Evolutionary conservation across 2,888 invertebrate genomes (phyloP).

Genomic region (Acanthosepion pharaonis): DNA sequence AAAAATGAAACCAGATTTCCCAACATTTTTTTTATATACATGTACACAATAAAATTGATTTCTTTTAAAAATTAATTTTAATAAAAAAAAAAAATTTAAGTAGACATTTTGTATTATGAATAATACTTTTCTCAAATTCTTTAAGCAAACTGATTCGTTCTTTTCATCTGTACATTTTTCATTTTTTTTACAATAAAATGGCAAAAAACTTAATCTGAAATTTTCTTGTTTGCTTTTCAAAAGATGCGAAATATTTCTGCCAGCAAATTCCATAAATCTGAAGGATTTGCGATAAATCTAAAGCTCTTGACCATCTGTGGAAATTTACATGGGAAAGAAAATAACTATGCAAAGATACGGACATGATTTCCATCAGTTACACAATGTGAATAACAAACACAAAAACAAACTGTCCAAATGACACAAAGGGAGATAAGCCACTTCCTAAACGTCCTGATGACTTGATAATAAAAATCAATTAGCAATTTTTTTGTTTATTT

Average conservation of each 20-base stretch:
- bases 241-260: background rate
- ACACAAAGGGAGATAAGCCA: constrained; percentile 33
- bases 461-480: constrained; percentile 33
- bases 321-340: constrained; percentile 1
- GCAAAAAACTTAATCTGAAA: background rate
- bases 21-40: too few species aligned
- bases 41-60: too few species aligned
- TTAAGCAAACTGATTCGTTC: background rate
- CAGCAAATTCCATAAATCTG: background rate
- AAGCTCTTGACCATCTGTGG: constrained; percentile 6
- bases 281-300: background rate
- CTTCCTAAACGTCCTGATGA: background rate
- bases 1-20: too few species aligned
- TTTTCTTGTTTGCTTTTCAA: background rate
- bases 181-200: background rate
- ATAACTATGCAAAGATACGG: background rate
- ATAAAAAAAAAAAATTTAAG: background rate
- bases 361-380: background rate
- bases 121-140: background rate
- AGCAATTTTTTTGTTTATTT: background rate
- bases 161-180: background rate
- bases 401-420: background rate
- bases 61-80: too few species aligned
- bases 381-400: background rate
- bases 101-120: background rate